A percentile compares a stretch with the other conserved stretches of the same genome.
Evolutionary conservation across 2,797 vertebrate species (phyloP).

Genomic region (Mormyrus hasselquistii): DNA sequence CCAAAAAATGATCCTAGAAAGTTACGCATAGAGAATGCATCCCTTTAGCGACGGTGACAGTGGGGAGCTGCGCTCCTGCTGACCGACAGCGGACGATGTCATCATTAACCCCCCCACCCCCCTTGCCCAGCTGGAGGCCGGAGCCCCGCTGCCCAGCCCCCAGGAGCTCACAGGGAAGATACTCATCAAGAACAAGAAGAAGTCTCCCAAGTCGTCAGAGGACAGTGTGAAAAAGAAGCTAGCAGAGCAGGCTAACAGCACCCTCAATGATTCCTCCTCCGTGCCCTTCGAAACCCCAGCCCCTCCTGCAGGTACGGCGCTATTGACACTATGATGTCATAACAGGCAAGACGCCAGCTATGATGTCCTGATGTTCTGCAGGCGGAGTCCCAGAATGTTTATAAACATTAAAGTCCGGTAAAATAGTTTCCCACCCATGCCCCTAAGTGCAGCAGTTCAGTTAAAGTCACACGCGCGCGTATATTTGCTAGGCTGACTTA

Average conservation of each 20-base stretch:
- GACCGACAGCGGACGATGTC: not conserved
- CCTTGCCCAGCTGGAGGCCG: constrained; percentile 72
- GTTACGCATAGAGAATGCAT: not conserved
- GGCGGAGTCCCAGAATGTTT: not conserved
- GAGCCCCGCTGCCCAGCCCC: constrained; percentile 84
- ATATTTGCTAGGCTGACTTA: not conserved
- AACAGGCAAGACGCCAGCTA: not conserved
- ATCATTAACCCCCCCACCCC: not conserved
- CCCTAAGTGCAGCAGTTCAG: not conserved
- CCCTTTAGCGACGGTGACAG: not conserved
- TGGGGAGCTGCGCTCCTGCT: not conserved
- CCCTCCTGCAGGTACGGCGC: constrained; percentile 75
- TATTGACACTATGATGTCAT: not conserved
- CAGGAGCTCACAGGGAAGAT: constrained; percentile 95
- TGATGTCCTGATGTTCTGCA: not conserved
- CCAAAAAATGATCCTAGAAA: constrained; percentile 3
- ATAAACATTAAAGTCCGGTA: not conserved
- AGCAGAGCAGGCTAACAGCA: constrained; percentile 86
- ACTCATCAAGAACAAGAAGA: constrained; percentile 97
- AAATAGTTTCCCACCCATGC: not conserved
- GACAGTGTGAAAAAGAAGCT: constrained; percentile 89
- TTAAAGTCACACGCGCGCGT: not conserved
- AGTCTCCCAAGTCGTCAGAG: constrained; percentile 77
- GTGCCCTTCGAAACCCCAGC: constrained; percentile 89
- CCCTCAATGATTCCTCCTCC: constrained; percentile 85